These are phyloP conservation scores for Hypotaenidia philippensis DNA, from an alignment of 2,797 vertebrate genomes.

Conservation along the genomic window DNA sequence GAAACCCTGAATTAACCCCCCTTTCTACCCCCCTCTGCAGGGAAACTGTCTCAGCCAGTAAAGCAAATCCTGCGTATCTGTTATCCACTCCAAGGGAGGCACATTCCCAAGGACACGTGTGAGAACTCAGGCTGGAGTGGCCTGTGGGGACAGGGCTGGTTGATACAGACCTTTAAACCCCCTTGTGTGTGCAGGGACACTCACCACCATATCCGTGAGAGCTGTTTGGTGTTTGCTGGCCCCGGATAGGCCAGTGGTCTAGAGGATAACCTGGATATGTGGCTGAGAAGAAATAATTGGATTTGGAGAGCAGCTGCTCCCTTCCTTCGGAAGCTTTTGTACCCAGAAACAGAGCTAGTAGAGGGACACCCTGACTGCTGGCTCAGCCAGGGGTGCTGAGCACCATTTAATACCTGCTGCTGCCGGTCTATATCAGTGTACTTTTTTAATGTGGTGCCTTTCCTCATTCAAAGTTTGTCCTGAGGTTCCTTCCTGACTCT, in stretches of 20 bases:
- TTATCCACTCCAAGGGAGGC: neutral
- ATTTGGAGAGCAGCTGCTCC: neutral
- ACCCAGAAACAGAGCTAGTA: neutral
- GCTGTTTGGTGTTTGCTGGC: neutral
- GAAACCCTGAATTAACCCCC: constrained; percentile 24
- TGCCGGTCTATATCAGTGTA: neutral
- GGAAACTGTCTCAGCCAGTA: neutral
- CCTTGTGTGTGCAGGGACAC: rapidly evolving
- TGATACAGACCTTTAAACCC: neutral
- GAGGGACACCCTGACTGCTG: neutral
- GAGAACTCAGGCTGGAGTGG: neutral
- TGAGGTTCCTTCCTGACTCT: neutral
- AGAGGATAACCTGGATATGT: neutral
- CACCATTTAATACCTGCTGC: neutral
- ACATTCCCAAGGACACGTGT: constrained; percentile 24
- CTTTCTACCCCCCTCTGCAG: neutral
- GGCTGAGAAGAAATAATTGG: neutral
- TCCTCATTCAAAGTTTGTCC: neutral
- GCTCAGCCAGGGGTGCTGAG: neutral
- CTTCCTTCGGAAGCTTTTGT: neutral
- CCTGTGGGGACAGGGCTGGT: neutral
- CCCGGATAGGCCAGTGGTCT: neutral
- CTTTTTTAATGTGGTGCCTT: neutral
- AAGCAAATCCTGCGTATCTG: neutral
- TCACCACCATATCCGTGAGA: neutral